These are phyloP conservation scores for Hesperophylax magnus DNA, from an alignment of 1,140 invertebrate species.

Conservation along the genomic window DNA sequence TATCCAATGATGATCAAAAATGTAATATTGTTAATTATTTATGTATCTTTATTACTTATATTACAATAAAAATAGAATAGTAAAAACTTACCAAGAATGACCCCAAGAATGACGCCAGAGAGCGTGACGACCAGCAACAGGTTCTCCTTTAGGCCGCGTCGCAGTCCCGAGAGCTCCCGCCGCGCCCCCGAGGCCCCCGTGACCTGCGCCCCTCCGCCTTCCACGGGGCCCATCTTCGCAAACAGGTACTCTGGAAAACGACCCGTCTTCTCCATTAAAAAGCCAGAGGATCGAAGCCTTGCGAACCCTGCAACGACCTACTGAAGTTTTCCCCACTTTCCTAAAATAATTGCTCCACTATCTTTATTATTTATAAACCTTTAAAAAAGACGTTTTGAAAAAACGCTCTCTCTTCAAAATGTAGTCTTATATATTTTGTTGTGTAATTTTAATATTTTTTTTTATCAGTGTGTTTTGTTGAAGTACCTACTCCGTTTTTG, in stretches of 20 bases:
- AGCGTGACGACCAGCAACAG: conserved; percentile 84
- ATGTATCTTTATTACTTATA: no score
- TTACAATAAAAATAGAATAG: neutral
- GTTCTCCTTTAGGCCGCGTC: conserved; percentile 81
- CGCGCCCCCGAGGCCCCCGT: conserved; percentile 72
- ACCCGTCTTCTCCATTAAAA: conserved; percentile 68
- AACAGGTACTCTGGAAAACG: conserved; percentile 83
- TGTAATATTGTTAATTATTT: no score
- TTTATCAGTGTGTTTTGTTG: no score
- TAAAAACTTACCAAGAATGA: conserved; percentile 76
- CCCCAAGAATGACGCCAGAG: conserved; percentile 81
- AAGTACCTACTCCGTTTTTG: no score
- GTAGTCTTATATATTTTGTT: no score
- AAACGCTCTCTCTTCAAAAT: no score
- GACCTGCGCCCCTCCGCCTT: conserved; percentile 67
- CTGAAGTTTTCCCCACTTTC: conserved; percentile 4
- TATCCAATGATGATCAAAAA: no score
- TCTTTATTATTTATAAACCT: neutral
- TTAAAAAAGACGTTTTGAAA: no score
- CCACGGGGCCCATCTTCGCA: conserved; percentile 79
- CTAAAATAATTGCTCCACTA: neutral
- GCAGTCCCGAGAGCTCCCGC: conserved; percentile 75
- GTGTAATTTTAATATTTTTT: no score
- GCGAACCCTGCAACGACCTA: neutral
- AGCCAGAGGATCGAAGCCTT: neutral